Conservation (phyloP, 2,113 vertebrate genomes). For the Globicephala melas region DNA sequence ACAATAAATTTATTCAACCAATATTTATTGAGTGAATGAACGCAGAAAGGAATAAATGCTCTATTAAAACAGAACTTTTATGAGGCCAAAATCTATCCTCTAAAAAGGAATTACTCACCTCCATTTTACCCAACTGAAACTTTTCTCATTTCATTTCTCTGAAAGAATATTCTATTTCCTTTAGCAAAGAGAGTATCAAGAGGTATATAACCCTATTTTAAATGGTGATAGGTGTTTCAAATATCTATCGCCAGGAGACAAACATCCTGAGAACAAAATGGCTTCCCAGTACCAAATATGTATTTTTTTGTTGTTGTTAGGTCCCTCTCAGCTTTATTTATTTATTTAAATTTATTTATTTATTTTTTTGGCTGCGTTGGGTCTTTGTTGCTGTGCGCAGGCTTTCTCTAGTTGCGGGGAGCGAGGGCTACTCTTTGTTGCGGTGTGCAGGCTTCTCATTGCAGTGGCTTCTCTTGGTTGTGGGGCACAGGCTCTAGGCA, state of each 20-base stretch:
- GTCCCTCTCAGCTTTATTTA: no score
- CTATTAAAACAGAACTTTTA: neutral
- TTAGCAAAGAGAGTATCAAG: neutral
- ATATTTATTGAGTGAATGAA: neutral
- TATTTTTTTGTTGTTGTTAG: neutral
- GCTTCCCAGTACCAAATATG: neutral
- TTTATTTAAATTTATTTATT: no score
- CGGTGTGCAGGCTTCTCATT: no score
- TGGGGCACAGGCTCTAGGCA: no score
- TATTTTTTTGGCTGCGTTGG: no score
- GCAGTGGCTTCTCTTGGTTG: no score
- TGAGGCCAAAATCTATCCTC: neutral
- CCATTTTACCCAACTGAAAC: neutral
- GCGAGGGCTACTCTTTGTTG: no score
- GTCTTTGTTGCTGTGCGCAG: no score
- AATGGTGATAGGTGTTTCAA: neutral
- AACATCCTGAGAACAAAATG: neutral
- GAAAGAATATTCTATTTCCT: neutral
- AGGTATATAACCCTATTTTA: neutral
- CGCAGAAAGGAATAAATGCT: neutral
- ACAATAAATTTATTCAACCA: neutral
- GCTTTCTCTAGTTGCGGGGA: no score
- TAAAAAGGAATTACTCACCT: neutral
- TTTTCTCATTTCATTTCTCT: conserved; percentile 4
- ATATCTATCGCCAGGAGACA: neutral